Evolutionary conservation across 2,113 vertebrate species (phyloP).

Genomic region (Rhinoptilus africanus): DNA sequence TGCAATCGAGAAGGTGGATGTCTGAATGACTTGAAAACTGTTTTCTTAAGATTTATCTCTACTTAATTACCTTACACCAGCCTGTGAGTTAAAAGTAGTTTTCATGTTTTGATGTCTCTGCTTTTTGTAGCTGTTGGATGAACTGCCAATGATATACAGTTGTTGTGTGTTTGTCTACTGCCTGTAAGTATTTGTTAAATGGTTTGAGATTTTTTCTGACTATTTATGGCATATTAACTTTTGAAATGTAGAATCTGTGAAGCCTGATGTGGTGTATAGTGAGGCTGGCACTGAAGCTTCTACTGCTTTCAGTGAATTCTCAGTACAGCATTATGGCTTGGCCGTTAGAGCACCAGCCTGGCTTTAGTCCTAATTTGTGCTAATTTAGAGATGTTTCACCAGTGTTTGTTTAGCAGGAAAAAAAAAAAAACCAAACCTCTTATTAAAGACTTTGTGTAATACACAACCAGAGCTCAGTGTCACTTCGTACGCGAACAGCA

Average conservation of each 20-base stretch:
- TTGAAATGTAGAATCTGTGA: background rate
- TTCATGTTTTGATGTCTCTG: slow-evolving; percentile 49
- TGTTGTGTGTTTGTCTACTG: slow-evolving; percentile 97
- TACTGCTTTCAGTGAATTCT: background rate
- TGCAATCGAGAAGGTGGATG: background rate
- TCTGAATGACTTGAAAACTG: background rate
- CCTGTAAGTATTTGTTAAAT: slow-evolving; percentile 85
- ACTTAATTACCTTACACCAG: background rate
- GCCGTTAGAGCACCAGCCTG: background rate
- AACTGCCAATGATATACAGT: slow-evolving; percentile 98
- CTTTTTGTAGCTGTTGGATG: slow-evolving; percentile 88
- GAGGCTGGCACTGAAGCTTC: background rate
- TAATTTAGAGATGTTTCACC: background rate
- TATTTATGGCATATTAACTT: background rate
- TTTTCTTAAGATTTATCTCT: background rate
- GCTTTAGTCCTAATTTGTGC: background rate
- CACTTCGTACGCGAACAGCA: background rate
- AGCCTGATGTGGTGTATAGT: background rate
- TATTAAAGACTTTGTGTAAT: background rate
- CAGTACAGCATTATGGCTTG: background rate
- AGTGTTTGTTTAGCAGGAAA: background rate
- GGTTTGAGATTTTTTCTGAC: background rate
- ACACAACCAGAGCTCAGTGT: background rate
- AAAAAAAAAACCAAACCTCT: background rate
- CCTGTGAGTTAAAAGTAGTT: background rate